A percentile compares a stretch with the other conserved stretches of the same genome.
Conservation (phyloP, 2,888 invertebrate species). For the Argyresthia albistria region DNA sequence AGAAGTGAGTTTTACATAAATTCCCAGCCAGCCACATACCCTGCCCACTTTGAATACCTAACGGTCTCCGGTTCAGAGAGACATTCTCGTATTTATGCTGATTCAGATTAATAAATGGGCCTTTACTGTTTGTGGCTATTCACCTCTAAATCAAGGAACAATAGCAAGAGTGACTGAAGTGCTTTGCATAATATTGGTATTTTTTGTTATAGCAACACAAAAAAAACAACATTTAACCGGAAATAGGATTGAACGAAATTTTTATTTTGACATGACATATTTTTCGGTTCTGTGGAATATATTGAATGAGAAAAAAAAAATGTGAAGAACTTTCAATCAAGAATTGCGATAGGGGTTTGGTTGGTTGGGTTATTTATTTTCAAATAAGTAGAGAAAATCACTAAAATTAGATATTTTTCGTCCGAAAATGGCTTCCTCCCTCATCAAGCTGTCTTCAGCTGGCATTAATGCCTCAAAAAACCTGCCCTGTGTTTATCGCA, state of each 20-base stretch:
- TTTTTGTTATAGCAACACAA: neutral
- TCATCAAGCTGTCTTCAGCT: slow-evolving; percentile 46
- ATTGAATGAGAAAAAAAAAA: neutral
- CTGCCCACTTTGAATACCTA: too few species aligned
- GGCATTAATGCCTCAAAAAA: slow-evolving; percentile 40
- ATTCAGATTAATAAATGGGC: too few species aligned
- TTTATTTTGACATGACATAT: too few species aligned
- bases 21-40: too few species aligned
- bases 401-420: neutral
- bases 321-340: neutral
- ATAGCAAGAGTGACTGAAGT: too few species aligned
- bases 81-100: too few species aligned
- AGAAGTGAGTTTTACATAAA: too few species aligned
- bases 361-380: too few species aligned
- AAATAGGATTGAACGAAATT: neutral
- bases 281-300: neutral
- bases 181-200: too few species aligned
- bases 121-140: too few species aligned
- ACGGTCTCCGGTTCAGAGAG: too few species aligned
- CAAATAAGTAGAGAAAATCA: neutral
- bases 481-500: slow-evolving; percentile 33
- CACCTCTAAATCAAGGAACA: neutral
- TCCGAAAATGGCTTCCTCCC: slow-evolving; percentile 39
- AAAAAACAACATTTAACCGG: neutral
- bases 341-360: neutral